Conservation (phyloP, 2,888 invertebrate genomes). For the Lasioglossum malachurum region DNA sequence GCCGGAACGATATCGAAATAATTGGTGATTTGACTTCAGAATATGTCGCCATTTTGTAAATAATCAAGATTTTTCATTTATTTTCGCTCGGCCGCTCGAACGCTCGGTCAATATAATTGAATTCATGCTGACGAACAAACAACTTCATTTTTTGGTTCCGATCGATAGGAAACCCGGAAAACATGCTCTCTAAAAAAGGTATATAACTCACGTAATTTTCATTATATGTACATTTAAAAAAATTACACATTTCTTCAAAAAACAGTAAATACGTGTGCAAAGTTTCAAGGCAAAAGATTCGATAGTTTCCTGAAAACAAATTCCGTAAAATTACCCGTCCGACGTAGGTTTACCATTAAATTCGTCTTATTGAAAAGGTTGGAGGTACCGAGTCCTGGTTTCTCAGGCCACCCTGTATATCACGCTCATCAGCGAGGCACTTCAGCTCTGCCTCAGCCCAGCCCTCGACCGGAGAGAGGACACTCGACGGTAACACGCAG, state of each 20-base stretch:
- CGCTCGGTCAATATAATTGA: too few relatives aligned
- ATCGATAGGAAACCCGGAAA: too few relatives aligned
- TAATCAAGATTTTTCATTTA: too few relatives aligned
- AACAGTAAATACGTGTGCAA: neutral
- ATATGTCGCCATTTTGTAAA: too few relatives aligned
- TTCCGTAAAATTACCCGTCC: too few relatives aligned
- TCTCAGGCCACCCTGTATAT: neutral
- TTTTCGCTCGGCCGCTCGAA: too few relatives aligned
- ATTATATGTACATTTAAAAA: neutral
- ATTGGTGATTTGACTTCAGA: too few relatives aligned
- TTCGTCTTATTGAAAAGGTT: neutral
- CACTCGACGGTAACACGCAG: constrained; percentile 15
- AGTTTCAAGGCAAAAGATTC: neutral
- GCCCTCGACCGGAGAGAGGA: constrained; percentile 10
- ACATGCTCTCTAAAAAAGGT: neutral
- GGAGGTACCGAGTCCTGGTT: neutral
- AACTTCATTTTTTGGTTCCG: too few relatives aligned
- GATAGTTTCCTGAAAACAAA: neutral
- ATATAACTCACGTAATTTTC: neutral
- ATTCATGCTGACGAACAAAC: too few relatives aligned
- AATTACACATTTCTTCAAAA: neutral
- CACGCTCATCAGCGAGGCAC: neutral
- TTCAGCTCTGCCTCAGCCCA: neutral
- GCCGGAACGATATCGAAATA: neutral
- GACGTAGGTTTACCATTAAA: neutral